Evolutionary conservation across 2,797 vertebrate genomes (phyloP), one percentile per base, ranked within the genome.

Genomic region (Pitangus sulphuratus): DNA sequence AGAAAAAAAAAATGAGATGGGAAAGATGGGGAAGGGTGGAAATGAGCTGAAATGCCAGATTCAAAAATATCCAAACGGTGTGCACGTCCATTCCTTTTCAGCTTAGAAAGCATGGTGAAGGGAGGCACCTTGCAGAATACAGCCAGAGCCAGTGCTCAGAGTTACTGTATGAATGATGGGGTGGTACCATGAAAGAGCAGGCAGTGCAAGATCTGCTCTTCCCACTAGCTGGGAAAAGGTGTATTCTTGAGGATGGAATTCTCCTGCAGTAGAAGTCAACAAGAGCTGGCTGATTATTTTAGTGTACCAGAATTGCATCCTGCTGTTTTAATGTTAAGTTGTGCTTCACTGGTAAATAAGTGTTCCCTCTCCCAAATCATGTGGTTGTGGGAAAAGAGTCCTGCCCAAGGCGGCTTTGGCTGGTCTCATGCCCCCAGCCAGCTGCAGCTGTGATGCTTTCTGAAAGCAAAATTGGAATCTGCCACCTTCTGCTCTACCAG

Each of bases 111-210:
- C 8, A 48, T 8, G 21, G 31, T 50, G 88, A 37, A 16, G 13
- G 40, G 1, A 11, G 45, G 9, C 37, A 75, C 0, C 1, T 47
- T 51, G 18, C 37, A 86, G 72, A 71, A 75, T 45, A 60, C 21
- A 65, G 51, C 12, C 72, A 84, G 45, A 60, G 19, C 7, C 33
- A 56, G 7, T 22, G 16, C 19, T 53, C 69, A n/a, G 20, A n/a
- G 30, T 17, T 2, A 0, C 33, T 6, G 1, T 18, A 6, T 24
- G 60, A 82, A 33, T 1, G 1, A 8, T 1, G 6, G 10, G 42
- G 14, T 57, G 35, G 39, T 57, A 39, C 50, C 47, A 69, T 0
- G 0, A 37, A 65, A 70, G 6, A 77, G 10, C 28, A 89, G 48
- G 8, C 5, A 7, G 19, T 68, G 19, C 40, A 61, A 87, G 66